Evolutionary conservation across 2,113 vertebrate species (phyloP), one percentile per base, ranked within the genome.

Genomic region (Spizaetus ornatus): DNA sequence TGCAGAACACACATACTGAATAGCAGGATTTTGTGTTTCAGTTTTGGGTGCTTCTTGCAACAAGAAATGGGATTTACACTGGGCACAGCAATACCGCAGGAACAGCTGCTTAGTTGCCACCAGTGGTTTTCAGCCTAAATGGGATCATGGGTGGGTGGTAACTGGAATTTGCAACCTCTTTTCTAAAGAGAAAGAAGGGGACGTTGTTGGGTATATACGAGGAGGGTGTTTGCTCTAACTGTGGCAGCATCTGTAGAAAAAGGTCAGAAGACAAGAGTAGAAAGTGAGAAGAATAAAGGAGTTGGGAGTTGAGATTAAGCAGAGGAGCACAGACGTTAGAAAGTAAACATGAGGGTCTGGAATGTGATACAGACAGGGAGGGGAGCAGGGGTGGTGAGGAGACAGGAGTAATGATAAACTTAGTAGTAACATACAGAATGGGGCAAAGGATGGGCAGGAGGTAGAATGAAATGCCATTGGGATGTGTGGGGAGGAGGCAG

Each of bases 251-350:
- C 53, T 78, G 36, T 52, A 87, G 89, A 50, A 87, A 87, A 93
- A 95, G 42, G 47, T 92, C 81, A 76, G 88, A 52, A 92, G 88
- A 56, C 8, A 92, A 42, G 58, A 90, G 91, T 2, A 62, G 84
- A 70, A 93, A 63, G 93, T 72, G 74, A 90, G 61, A 88, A 95
- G 85, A 95, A 95, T 78, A 96, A 96, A 95, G 59, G 59, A 67
- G 61, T 45, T 88, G 59, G 71, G 61, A 93, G 72, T 29, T 90
- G 88, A 83, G 89, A 95, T 95, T 89, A 70, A 95, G 79, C 85
- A 95, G 94, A 95, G 92, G 79, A 89, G 84, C 59, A 81, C 74
- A 96, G 85, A 83, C 11, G 52, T 97, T 55, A 88, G 63, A 88
- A 92, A 85, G 18, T 76, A 93, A 94, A 87, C 31, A 22, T 34